phyloP scores from a whole-genome alignment of 2,113 vertebrate genomes.

The Otolemur garnettii region DNA sequence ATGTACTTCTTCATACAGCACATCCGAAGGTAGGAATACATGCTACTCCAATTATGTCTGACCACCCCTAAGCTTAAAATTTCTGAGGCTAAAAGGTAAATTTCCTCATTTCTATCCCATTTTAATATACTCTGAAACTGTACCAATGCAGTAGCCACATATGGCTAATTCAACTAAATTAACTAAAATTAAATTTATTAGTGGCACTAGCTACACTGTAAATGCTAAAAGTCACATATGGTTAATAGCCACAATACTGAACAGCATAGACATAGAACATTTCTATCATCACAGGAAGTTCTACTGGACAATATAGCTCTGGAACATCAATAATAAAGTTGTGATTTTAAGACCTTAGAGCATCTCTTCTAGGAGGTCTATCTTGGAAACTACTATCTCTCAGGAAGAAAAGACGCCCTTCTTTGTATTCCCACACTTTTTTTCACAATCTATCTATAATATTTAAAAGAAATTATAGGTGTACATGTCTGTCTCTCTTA shows the following conservation, averaged over 20 bases:
- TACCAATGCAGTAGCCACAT: neutral
- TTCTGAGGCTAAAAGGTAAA: slow-evolving; percentile 20
- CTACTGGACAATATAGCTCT: neutral
- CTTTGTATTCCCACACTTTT: neutral
- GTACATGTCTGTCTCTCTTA: neutral
- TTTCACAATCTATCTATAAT: neutral
- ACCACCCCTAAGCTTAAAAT: slow-evolving; percentile 3
- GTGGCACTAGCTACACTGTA: slow-evolving; percentile 14
- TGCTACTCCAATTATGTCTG: neutral
- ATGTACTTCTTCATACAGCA: neutral
- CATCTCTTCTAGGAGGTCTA: neutral
- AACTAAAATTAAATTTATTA: slow-evolving; percentile 29
- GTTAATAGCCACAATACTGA: neutral
- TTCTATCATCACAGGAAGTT: neutral
- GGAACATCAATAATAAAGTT: neutral
- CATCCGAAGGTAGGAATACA: neutral
- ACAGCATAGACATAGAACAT: neutral
- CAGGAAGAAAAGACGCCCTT: neutral
- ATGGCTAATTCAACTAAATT: neutral
- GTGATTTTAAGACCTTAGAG: neutral
- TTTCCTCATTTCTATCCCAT: slow-evolving; percentile 35
- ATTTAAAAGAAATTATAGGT: neutral
- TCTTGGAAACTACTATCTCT: neutral
- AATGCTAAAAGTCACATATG: neutral
- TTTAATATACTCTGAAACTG: neutral